A percentile compares a stretch with the other conserved stretches of the same genome.
Evolutionary conservation across 2,888 invertebrate genomes (phyloP).

Genomic region (Loripinus fragilis): DNA sequence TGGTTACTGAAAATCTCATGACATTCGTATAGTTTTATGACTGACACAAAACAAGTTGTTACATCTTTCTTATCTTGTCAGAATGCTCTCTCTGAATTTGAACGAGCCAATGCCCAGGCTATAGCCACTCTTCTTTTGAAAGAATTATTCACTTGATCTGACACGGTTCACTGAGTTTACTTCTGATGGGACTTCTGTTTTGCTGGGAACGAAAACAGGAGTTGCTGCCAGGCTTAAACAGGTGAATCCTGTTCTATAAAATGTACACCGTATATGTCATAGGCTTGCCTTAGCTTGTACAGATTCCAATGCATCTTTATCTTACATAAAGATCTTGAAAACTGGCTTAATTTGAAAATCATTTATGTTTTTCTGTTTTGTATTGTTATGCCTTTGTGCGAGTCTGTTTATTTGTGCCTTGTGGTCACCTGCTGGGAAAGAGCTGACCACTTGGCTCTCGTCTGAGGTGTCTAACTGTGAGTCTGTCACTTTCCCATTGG

Average conservation of each 20-base stretch:
- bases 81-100: constrained; percentile 23
- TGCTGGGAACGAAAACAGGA: constrained; percentile 44
- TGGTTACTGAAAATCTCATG: constrained; percentile 40
- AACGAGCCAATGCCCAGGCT: constrained; percentile 35
- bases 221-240: constrained; percentile 35
- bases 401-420: too few species aligned
- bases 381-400: too few species aligned
- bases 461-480: too few species aligned
- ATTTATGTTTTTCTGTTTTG: too few species aligned
- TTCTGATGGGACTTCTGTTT: constrained; percentile 46
- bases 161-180: constrained; percentile 32
- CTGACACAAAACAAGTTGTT: background rate
- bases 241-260: constrained; percentile 27
- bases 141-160: constrained; percentile 22
- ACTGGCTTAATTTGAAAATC: constrained; percentile 33
- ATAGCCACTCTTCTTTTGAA: constrained; percentile 24
- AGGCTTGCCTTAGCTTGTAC: constrained; percentile 36
- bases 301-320: constrained; percentile 22
- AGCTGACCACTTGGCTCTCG: too few species aligned
- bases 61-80: constrained; percentile 40
- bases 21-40: constrained; percentile 41
- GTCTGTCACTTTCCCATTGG: too few species aligned
- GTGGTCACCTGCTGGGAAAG: too few species aligned
- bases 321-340: constrained; percentile 24
- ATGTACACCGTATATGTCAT: constrained; percentile 45